These are phyloP conservation scores for Himalopsyche kuldschensis DNA, from an alignment of 2,888 invertebrate species.

Conservation along the genomic window DNA sequence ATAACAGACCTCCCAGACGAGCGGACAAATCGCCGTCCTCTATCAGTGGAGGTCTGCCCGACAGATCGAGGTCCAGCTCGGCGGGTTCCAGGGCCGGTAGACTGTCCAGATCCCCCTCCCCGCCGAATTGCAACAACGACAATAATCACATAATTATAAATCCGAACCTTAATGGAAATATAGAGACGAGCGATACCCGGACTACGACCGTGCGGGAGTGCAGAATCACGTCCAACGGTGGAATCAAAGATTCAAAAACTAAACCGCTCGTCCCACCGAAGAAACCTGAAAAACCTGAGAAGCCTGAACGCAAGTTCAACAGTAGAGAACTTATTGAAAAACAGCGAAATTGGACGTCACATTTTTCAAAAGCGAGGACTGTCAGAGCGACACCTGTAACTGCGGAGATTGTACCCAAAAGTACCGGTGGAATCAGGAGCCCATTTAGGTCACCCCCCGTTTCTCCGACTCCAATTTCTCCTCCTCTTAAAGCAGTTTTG, in stretches of 20 bases:
- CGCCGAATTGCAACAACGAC: slow-evolving; percentile 54
- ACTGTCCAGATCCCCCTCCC: slow-evolving; percentile 47
- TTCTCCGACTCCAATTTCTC: slow-evolving; percentile 40
- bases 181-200: slow-evolving; percentile 52
- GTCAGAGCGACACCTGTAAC: slow-evolving; percentile 66
- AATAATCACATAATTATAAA: slow-evolving; percentile 45
- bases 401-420: slow-evolving; percentile 60
- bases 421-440: slow-evolving; percentile 50
- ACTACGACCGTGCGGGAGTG: slow-evolving; percentile 38
- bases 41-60: slow-evolving; percentile 54
- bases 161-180: slow-evolving; percentile 50
- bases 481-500: slow-evolving; percentile 42
- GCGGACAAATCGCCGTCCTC: slow-evolving; percentile 64
- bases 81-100: slow-evolving; percentile 65
- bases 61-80: slow-evolving; percentile 67
- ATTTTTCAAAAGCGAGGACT: slow-evolving; percentile 79
- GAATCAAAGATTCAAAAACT: slow-evolving; percentile 52
- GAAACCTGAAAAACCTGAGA: slow-evolving; percentile 72
- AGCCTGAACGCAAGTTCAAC: slow-evolving; percentile 79
- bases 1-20: slow-evolving; percentile 62
- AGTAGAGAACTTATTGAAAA: slow-evolving; percentile 87
- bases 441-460: slow-evolving; percentile 41
- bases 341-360: slow-evolving; percentile 90
- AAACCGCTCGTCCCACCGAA: slow-evolving; percentile 64
- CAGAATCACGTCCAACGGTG: slow-evolving; percentile 50